These are phyloP conservation scores for Eupelmus urozonus DNA, from an alignment of 2,888 invertebrate genomes.

Conservation along the genomic window DNA sequence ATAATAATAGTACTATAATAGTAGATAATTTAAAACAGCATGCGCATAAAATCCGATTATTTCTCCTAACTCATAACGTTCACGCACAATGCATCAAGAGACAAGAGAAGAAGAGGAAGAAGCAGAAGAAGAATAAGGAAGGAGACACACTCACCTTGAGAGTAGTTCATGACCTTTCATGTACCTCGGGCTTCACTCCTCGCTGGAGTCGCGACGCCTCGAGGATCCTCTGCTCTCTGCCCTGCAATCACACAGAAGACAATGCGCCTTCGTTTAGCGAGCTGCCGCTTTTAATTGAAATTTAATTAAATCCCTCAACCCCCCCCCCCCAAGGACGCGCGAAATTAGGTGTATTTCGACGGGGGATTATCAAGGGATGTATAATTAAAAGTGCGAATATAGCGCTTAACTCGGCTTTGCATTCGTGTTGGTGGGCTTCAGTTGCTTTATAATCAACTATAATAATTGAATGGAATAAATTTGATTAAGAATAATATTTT, in stretches of 20 bases:
- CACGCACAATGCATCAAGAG: too few species aligned
- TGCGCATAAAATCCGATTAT: too few species aligned
- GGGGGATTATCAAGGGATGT: slow-evolving; percentile 46
- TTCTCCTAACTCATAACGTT: too few species aligned
- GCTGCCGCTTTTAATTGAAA: slow-evolving; percentile 46
- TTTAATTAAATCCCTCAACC: slow-evolving; percentile 54
- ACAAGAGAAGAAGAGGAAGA: too few species aligned
- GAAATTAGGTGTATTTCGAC: slow-evolving; percentile 48
- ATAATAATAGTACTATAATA: too few species aligned
- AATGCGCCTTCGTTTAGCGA: slow-evolving; percentile 48
- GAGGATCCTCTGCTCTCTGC: slow-evolving; percentile 51
- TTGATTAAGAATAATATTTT: too few species aligned
- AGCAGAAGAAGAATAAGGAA: too few species aligned
- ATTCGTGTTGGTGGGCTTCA: too few species aligned
- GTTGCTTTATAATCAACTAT: too few species aligned
- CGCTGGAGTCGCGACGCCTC: slow-evolving; percentile 69
- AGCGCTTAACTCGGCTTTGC: background rate
- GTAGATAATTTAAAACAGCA: too few species aligned
- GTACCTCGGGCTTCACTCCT: slow-evolving; percentile 74
- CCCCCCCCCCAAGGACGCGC: slow-evolving; percentile 12
- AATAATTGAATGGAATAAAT: too few species aligned
- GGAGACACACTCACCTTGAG: slow-evolving; percentile 71
- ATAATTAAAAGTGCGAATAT: slow-evolving; percentile 12
- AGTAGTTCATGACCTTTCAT: slow-evolving; percentile 77
- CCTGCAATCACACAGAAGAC: slow-evolving; percentile 58